phyloP scores from a whole-genome alignment of 2,113 vertebrate genomes.

The Meles meles region DNA sequence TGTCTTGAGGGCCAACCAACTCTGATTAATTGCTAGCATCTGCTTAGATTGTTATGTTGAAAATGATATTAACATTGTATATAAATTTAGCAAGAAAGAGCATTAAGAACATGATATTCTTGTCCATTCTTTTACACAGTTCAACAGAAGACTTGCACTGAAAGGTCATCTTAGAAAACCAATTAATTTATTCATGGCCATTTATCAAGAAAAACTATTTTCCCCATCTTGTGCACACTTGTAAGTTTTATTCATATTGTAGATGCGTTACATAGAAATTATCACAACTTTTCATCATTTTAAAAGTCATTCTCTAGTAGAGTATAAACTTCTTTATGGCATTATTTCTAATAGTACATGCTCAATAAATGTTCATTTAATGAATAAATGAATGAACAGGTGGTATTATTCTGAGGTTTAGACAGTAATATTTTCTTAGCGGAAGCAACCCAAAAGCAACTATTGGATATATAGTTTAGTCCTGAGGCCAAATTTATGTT shows the following conservation, averaged over 20 bases:
- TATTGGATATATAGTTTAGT: constrained; percentile 7
- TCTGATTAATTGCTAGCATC: neutral
- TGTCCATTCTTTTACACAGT: neutral
- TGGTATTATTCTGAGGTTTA: neutral
- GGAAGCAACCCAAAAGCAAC: constrained; percentile 38
- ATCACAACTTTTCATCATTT: neutral
- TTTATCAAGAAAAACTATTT: neutral
- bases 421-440: neutral
- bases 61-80: neutral
- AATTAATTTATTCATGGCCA: neutral
- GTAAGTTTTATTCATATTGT: neutral
- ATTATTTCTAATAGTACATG: neutral
- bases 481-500: neutral
- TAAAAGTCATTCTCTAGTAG: neutral
- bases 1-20: neutral
- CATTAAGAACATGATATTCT: neutral
- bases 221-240: neutral
- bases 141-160: neutral
- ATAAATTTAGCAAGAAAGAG: neutral
- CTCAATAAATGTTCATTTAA: neutral
- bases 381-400: constrained; percentile 22
- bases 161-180: neutral
- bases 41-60: neutral
- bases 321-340: neutral
- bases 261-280: neutral